phyloP scores from a whole-genome alignment of 2,113 vertebrate species.

The Bucco capensis region DNA sequence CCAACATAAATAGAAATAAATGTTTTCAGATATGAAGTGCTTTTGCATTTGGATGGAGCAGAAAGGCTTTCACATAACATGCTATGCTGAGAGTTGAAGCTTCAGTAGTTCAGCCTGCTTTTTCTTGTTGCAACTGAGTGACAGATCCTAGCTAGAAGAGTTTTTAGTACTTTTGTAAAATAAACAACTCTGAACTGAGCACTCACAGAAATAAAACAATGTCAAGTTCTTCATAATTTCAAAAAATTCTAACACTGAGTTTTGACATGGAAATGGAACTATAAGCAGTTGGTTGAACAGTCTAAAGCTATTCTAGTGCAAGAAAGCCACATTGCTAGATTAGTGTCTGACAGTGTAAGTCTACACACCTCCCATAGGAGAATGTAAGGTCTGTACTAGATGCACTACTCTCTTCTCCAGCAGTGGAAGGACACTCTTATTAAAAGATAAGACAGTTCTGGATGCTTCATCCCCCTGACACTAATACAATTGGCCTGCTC shows the following conservation, averaged over 20 bases:
- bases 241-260: not conserved
- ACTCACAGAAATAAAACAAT: not conserved
- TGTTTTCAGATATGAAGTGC: slow-evolving; percentile 11
- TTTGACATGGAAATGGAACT: not conserved
- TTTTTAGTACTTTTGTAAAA: not conserved
- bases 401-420: not conserved
- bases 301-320: not conserved
- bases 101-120: not conserved
- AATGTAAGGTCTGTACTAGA: not conserved
- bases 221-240: not conserved
- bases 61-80: not conserved
- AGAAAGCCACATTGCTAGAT: not conserved
- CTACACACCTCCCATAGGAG: not conserved
- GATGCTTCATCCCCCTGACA: not conserved
- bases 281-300: not conserved
- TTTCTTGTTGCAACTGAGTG: not conserved
- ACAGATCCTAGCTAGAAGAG: not conserved
- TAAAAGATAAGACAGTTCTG: not conserved
- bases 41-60: slow-evolving; percentile 21
- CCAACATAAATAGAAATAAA: slow-evolving; percentile 63
- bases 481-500: not conserved
- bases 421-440: not conserved
- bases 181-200: not conserved
- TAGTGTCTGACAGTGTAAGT: not conserved
- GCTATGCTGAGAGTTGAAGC: not conserved